Conservation (phyloP, 2,797 vertebrate genomes). For the Aulostomus chinensis region DNA sequence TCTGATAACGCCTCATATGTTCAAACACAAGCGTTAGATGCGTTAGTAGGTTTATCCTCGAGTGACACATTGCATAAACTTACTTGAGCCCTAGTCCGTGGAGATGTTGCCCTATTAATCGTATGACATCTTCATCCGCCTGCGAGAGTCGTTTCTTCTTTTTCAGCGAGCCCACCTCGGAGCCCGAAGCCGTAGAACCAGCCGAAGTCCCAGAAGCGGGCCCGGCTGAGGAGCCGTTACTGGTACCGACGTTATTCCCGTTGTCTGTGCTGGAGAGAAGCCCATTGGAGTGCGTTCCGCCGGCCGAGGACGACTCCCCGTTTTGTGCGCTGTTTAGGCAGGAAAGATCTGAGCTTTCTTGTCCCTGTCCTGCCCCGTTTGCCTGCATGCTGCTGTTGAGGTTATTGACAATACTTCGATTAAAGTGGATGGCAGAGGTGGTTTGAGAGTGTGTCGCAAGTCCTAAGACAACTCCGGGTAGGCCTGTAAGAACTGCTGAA, state of each 20-base stretch:
- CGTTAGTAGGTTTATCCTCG: constrained; percentile 10
- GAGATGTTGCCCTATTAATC: constrained; percentile 98
- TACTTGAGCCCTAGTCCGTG: constrained; percentile 97
- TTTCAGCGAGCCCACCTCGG: constrained; percentile 86
- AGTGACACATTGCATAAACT: constrained; percentile 77
- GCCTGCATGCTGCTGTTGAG: constrained; percentile 89
- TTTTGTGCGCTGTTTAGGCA: constrained; percentile 86
- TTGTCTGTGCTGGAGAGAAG: constrained; percentile 80
- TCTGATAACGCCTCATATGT: neutral
- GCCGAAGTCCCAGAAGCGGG: constrained; percentile 77
- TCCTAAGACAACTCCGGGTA: constrained; percentile 82
- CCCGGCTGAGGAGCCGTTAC: constrained; percentile 81
- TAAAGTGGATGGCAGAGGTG: constrained; percentile 82
- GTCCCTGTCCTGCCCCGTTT: constrained; percentile 89
- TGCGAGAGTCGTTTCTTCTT: constrained; percentile 97
- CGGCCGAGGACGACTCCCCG: constrained; percentile 88
- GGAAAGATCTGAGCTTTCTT: constrained; percentile 83
- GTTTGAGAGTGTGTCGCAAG: constrained; percentile 82
- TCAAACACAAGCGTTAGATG: neutral
- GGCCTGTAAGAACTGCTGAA: constrained; percentile 90
- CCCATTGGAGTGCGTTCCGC: constrained; percentile 81
- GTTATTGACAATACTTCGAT: constrained; percentile 81
- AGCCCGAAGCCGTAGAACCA: constrained; percentile 76
- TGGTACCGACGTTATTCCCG: constrained; percentile 83
- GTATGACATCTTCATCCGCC: constrained; percentile 97